These are phyloP conservation scores for Colossoma macropomum DNA, from an alignment of 2,113 vertebrate genomes.

Conservation along the genomic window DNA sequence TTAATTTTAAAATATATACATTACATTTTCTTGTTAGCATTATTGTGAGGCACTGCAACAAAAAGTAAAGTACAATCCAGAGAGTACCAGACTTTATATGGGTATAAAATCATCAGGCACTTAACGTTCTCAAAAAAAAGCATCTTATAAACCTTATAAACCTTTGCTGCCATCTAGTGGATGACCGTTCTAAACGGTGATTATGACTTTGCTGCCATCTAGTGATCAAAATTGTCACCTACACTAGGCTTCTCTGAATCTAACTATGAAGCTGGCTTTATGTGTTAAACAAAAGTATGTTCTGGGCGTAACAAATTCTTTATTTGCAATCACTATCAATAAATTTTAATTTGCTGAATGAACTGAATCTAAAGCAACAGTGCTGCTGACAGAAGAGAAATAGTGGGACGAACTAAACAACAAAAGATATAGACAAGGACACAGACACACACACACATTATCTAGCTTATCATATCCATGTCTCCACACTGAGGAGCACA, in stretches of 20 bases:
- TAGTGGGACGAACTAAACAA: not conserved
- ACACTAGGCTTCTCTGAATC: not conserved
- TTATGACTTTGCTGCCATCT: constrained; percentile 58
- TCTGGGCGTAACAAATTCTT: too few relatives aligned
- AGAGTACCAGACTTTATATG: not conserved
- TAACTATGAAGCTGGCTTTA: not conserved
- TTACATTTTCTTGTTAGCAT: not conserved
- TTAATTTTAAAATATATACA: not conserved
- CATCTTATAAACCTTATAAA: constrained; percentile 39
- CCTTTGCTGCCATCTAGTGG: constrained; percentile 70
- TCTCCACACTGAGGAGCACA: constrained; percentile 57
- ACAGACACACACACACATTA: not conserved
- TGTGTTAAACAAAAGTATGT: too few relatives aligned
- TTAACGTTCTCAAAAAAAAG: not conserved
- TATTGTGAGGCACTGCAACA: not conserved
- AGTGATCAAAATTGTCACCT: constrained; percentile 51
- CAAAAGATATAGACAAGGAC: too few relatives aligned
- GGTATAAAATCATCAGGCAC: not conserved
- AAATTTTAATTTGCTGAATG: not conserved
- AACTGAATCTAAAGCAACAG: not conserved
- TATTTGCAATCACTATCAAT: too few relatives aligned
- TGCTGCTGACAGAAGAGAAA: not conserved
- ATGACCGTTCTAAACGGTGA: not conserved
- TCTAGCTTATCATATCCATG: constrained; percentile 13
- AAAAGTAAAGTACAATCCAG: not conserved